Evolutionary conservation across 2,888 invertebrate genomes (phyloP), one percentile per base, ranked within the genome.

Genomic region (Idaea biselata): DNA sequence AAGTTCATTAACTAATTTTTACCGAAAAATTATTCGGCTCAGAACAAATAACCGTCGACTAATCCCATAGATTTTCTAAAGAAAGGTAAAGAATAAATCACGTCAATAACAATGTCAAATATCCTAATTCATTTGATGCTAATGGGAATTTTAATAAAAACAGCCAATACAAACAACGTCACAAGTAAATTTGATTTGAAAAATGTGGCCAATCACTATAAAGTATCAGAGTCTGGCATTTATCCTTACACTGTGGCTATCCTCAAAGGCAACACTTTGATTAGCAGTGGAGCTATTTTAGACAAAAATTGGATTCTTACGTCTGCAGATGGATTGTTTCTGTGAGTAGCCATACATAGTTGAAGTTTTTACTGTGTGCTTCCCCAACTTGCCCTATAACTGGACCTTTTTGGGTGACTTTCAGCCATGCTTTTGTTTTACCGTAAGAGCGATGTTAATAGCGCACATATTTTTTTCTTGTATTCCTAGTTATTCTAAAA

Each of bases 241-340:
- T 89, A 87, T 69, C 88, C 89, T 0, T 90, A 86, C n/a, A 80
- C 86, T 63, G 89, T 72, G 1, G 86, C 88, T 1, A 77, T 91
- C 58, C 70, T 91, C 70, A 82, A 78, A 64, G 86, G 81, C 64
- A 73, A 78, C 0, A 73, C 67, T 1, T 91, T 84, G 68, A 18
- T 90, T 0, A 80, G 87, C 71, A 80, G 88, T 2, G 91, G 90
- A 1, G 87, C 88, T 0, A 68, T 91, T 60, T 81, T 91, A 16
- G 76, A 82, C 66, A 81, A 84, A 0, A 77, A 71, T 7, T 91
- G 90, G 89, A 83, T 91, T 0, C 44, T 91, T n/a, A 89, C 90
- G 0, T 83, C 81, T 0, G 91, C 86, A 1, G 87, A 87, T 68
- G 72, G 82, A 0, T 73, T 90, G 11, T 87, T 69, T 67, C 56